These are phyloP conservation scores for Podiceps cristatus DNA, from an alignment of 2,113 vertebrate species.

Conservation along the genomic window DNA sequence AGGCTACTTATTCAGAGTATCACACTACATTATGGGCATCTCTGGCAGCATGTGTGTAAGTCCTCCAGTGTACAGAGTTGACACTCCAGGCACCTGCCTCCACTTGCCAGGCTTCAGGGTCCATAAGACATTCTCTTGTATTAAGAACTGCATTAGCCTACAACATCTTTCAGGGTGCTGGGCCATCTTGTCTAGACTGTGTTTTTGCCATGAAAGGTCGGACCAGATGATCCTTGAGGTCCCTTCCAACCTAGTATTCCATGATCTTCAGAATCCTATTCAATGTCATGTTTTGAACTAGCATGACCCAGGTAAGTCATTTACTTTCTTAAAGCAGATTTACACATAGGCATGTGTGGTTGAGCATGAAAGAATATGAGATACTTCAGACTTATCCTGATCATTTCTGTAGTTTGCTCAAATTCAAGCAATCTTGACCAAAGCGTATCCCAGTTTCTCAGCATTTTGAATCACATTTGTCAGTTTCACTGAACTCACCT, in stretches of 20 bases:
- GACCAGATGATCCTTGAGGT: too few species aligned
- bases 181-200: too few species aligned
- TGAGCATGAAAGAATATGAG: background rate
- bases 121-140: background rate
- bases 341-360: background rate
- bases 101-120: background rate
- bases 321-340: background rate
- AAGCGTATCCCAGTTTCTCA: background rate
- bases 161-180: background rate
- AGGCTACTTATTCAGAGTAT: background rate
- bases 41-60: background rate
- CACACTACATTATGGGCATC: background rate
- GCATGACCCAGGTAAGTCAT: background rate
- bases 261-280: background rate
- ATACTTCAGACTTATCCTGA: background rate
- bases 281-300: background rate
- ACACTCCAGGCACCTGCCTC: background rate
- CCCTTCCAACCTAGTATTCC: too few species aligned
- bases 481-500: background rate
- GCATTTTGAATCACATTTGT: background rate
- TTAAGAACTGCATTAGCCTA: background rate
- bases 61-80: rapidly evolving
- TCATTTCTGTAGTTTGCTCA: background rate
- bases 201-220: too few species aligned
- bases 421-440: background rate